These are phyloP conservation scores for Drosophila rellima DNA, from an alignment of 2,888 invertebrate genomes.

Conservation along the genomic window DNA sequence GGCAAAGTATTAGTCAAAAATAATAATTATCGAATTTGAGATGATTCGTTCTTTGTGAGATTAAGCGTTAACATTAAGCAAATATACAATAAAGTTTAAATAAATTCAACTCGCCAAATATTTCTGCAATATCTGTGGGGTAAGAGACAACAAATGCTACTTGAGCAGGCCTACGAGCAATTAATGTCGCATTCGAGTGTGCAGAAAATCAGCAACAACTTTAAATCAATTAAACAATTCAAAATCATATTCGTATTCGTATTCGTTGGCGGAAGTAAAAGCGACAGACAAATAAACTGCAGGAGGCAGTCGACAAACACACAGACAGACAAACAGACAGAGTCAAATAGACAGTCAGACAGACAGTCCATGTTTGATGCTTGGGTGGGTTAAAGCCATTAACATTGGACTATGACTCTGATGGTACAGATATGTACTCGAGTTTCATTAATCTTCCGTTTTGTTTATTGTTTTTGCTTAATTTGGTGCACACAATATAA, in stretches of 20 bases:
- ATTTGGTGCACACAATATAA: constrained; percentile 55
- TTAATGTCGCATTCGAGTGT: constrained; percentile 72
- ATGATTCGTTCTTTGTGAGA: constrained; percentile 37
- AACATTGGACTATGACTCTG: constrained; percentile 68
- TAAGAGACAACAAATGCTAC: constrained; percentile 61
- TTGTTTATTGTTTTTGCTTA: constrained; percentile 63
- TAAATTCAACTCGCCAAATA: constrained; percentile 13
- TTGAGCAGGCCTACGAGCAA: constrained; percentile 72
- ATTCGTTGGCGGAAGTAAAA: constrained; percentile 72
- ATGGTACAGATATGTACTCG: constrained; percentile 81
- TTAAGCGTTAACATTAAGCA: constrained; percentile 17
- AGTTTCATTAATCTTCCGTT: constrained; percentile 81
- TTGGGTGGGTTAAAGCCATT: constrained; percentile 77
- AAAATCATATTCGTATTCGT: constrained; percentile 29
- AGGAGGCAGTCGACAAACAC: constrained; percentile 15
- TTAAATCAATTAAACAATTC: constrained; percentile 77
- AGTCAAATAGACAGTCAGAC: constrained; percentile 38
- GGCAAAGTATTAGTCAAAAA: constrained; percentile 39
- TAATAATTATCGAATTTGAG: constrained; percentile 40
- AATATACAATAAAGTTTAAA: constrained; percentile 11
- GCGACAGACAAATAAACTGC: constrained; percentile 33
- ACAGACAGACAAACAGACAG: constrained; percentile 9
- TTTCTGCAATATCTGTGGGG: constrained; percentile 14
- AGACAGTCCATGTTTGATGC: constrained; percentile 59
- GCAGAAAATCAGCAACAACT: constrained; percentile 49